A percentile compares a stretch with the other conserved stretches of the same genome.
Evolutionary conservation across 2,888 invertebrate species (phyloP).

Genomic region (Scaptomyza flava): DNA sequence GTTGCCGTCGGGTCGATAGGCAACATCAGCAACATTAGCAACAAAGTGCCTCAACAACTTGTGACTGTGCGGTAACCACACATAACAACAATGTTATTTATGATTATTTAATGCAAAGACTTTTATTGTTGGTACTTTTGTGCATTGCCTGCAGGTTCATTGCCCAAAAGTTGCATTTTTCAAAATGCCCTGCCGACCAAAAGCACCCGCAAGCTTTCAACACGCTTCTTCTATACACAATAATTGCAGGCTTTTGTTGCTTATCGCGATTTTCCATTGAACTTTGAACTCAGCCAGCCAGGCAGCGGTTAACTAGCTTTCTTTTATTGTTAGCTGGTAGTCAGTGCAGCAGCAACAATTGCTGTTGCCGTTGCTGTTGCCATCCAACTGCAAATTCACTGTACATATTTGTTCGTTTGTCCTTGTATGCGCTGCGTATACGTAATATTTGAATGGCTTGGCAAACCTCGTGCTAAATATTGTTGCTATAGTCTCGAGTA

Average conservation of each 20-base stretch:
- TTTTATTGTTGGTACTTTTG: conserved; percentile 31
- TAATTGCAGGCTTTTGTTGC: conserved; percentile 36
- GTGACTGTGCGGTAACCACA: conserved; percentile 45
- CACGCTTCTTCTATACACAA: conserved; percentile 27
- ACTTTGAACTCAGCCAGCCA: conserved; percentile 71
- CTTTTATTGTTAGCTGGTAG: conserved; percentile 38
- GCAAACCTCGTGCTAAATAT: conserved; percentile 38
- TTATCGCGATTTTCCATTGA: conserved; percentile 59
- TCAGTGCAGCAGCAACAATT: conserved; percentile 26
- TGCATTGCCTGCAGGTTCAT: conserved; percentile 60
- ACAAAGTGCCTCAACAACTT: conserved; percentile 19
- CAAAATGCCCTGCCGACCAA: conserved; percentile 30
- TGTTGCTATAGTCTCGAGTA: conserved; percentile 7
- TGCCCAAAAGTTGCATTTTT: conserved; percentile 60
- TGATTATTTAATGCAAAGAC: conserved; percentile 74
- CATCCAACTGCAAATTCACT: conserved; percentile 9
- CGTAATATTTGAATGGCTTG: conserved; percentile 46
- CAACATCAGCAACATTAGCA: conserved; percentile 30
- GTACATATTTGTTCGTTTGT: conserved; percentile 15
- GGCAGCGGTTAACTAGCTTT: conserved; percentile 53
- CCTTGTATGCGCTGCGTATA: conserved; percentile 60
- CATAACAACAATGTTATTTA: conserved; percentile 59
- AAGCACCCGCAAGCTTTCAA: conserved; percentile 33
- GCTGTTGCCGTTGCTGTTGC: conserved; percentile 29
- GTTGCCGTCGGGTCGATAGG: conserved; percentile 56